phyloP scores from a whole-genome alignment of 92 coral and sea anemone species.

The Pocillopora grandis region DNA sequence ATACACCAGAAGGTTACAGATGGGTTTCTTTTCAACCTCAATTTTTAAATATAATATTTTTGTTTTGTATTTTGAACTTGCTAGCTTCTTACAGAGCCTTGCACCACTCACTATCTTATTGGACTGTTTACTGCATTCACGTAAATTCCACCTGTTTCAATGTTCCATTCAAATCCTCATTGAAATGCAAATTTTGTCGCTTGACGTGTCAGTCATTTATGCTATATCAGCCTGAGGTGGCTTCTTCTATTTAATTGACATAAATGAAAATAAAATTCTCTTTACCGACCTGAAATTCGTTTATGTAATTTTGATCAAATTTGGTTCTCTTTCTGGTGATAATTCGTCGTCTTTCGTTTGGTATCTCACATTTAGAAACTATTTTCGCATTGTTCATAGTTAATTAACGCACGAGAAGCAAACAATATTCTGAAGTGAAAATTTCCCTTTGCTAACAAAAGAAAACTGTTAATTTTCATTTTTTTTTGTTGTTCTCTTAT shows the following conservation, averaged over 20 bases:
- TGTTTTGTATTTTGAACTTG: constrained; percentile 11
- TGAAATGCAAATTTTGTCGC: constrained; percentile 35
- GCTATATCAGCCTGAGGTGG: neutral
- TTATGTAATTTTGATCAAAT: neutral
- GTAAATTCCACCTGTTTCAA: constrained; percentile 25
- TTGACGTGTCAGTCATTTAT: neutral
- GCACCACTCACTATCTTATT: constrained; percentile 4
- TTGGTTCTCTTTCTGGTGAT: neutral
- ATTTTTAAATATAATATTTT: neutral
- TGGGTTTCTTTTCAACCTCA: neutral
- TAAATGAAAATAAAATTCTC: constrained; percentile 5
- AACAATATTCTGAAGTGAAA: neutral
- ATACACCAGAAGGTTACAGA: neutral
- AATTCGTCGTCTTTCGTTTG: neutral
- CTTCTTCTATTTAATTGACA: neutral
- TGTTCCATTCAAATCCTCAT: neutral
- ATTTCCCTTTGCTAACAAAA: constrained; percentile 1
- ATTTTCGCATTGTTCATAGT: neutral
- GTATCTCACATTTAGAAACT: neutral
- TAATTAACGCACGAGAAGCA: neutral
- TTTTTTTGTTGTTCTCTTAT: neutral
- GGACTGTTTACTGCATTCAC: constrained; percentile 24
- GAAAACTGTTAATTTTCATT: constrained; percentile 1
- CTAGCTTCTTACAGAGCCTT: constrained; percentile 15
- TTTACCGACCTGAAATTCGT: neutral